Evolutionary conservation across 1,140 invertebrate species (phyloP).

Genomic region (Drosophila prosaltans): DNA sequence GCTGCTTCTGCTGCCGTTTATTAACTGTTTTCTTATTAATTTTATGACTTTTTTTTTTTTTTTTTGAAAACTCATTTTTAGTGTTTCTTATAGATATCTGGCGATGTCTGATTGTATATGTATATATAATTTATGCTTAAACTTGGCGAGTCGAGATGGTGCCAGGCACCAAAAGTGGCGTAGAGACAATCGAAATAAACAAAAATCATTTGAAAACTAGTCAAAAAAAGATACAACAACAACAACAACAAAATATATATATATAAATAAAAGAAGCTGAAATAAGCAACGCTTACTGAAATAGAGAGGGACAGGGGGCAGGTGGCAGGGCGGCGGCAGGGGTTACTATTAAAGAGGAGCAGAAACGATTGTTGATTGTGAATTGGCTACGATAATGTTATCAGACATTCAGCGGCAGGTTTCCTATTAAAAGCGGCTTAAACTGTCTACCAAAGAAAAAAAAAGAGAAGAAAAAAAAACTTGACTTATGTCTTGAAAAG

Average conservation of each 20-base stretch:
- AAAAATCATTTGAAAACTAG: constrained; percentile 60
- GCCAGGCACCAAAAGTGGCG: constrained; percentile 71
- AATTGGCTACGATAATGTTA: constrained; percentile 60
- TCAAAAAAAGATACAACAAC: constrained; percentile 31
- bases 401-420: constrained; percentile 31
- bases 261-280: constrained; percentile 30
- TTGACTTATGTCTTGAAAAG: constrained; percentile 49
- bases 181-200: constrained; percentile 62
- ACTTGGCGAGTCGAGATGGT: constrained; percentile 71
- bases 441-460: constrained; percentile 11
- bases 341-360: too few relatives aligned
- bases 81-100: constrained; percentile 69
- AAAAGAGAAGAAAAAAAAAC: constrained; percentile 2
- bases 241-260: too few relatives aligned
- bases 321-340: too few relatives aligned
- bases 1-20: constrained; percentile 40
- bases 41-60: constrained; percentile 46
- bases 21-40: constrained; percentile 61
- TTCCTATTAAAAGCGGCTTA: constrained; percentile 54
- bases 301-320: neutral
- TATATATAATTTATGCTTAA: constrained; percentile 75
- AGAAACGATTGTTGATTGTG: constrained; percentile 21
- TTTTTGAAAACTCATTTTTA: constrained; percentile 58
- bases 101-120: neutral
- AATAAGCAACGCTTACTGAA: neutral